Conservation (phyloP, 2,113 vertebrate genomes). For the Pseudorasbora parva region DNA sequence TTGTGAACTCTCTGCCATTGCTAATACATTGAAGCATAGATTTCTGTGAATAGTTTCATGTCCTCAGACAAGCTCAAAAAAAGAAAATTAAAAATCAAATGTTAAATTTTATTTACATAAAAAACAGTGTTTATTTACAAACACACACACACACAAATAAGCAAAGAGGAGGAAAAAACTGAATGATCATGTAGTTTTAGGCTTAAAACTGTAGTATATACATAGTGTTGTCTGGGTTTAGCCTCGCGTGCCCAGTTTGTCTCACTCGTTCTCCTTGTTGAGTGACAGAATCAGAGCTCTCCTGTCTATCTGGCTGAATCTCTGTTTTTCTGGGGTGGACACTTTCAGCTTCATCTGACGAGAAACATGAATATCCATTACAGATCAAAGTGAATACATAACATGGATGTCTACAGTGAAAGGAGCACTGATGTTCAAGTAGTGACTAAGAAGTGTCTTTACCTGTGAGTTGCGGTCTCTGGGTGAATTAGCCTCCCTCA, state of each 20-base stretch:
- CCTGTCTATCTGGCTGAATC: slow-evolving; percentile 66
- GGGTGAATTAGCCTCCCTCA: slow-evolving; percentile 87
- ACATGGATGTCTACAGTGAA: not conserved
- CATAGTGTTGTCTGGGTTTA: slow-evolving; percentile 8
- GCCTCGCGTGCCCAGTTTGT: not conserved
- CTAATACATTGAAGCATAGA: not conserved
- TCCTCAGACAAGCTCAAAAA: not conserved
- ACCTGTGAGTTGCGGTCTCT: slow-evolving; percentile 72
- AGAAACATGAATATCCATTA: not conserved
- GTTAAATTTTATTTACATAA: slow-evolving; percentile 67
- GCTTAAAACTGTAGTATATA: slow-evolving; percentile 47
- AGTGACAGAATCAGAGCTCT: slow-evolving; percentile 66
- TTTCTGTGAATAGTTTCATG: not conserved
- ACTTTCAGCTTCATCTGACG: slow-evolving; percentile 72
- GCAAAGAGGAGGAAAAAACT: not conserved
- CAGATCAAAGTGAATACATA: not conserved
- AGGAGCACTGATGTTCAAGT: not conserved
- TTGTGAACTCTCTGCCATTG: not conserved
- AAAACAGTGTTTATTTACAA: slow-evolving; percentile 15
- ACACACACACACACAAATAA: slow-evolving; percentile 23
- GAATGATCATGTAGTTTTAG: slow-evolving; percentile 10
- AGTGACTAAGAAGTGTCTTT: not conserved
- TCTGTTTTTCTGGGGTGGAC: slow-evolving; percentile 72
- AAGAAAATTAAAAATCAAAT: slow-evolving; percentile 40
- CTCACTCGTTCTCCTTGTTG: slow-evolving; percentile 77